phyloP scores from a whole-genome alignment of 2,888 invertebrate species.

The Pegoplata infirma region DNA sequence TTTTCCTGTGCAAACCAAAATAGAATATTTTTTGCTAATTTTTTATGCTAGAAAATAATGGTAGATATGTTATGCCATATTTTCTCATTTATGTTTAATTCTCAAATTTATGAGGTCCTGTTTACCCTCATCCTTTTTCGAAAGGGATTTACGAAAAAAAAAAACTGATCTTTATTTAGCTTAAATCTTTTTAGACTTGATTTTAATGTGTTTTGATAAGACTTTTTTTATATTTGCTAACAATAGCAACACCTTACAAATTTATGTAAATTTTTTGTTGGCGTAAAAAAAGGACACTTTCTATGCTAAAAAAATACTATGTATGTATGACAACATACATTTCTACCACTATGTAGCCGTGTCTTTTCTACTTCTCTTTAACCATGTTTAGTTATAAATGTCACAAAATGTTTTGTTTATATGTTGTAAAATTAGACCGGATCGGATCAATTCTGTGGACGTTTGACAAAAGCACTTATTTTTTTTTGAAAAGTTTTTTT shows the following conservation, averaged over 20 bases:
- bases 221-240: slow-evolving; percentile 17
- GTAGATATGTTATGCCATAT: background rate
- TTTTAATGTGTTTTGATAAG: slow-evolving; percentile 47
- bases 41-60: background rate
- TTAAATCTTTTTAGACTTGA: slow-evolving; percentile 43
- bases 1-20: too few relatives aligned
- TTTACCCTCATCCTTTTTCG: slow-evolving; percentile 46
- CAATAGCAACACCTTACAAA: slow-evolving; percentile 47
- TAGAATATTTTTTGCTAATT: background rate
- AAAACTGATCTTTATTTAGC: slow-evolving; percentile 43
- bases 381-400: slow-evolving; percentile 36
- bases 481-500: too few relatives aligned
- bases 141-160: slow-evolving; percentile 51
- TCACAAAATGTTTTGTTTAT: slow-evolving; percentile 46
- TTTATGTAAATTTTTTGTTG: slow-evolving; percentile 44
- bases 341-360: slow-evolving; percentile 4
- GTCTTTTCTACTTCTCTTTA: background rate
- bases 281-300: slow-evolving; percentile 11
- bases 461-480: too few relatives aligned
- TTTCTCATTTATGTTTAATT: slow-evolving; percentile 43
- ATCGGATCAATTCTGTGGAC: slow-evolving; percentile 21
- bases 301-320: too few relatives aligned
- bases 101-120: slow-evolving; percentile 49
- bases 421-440: too few relatives aligned
- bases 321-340: too few relatives aligned